Percentiles rank a stretch among this genome's conserved stretches.
phyloP scores from a whole-genome alignment of 2,113 vertebrate genomes.

The Pardalotus punctatus region DNA sequence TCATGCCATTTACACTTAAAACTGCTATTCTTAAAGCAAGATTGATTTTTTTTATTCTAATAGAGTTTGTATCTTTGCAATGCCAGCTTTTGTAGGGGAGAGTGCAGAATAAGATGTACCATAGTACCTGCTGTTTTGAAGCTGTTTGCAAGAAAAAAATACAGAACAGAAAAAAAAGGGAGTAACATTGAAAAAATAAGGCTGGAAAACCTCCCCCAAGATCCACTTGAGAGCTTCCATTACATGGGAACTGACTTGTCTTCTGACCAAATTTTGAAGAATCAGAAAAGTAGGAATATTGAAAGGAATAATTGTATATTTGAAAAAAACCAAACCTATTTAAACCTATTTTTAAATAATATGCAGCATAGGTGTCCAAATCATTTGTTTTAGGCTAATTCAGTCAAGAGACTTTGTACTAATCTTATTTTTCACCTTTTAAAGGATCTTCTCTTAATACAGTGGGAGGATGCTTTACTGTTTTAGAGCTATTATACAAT shows the following conservation, averaged over 20 bases:
- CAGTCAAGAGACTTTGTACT: not conserved
- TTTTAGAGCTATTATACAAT: not conserved
- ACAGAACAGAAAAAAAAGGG: rapidly evolving
- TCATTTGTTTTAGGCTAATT: not conserved
- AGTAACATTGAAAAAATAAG: not conserved
- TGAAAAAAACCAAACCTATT: not conserved
- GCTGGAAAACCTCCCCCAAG: not conserved
- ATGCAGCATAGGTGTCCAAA: not conserved
- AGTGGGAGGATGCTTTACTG: not conserved
- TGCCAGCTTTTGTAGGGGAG: not conserved
- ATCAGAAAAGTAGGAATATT: not conserved
- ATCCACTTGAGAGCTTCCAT: not conserved
- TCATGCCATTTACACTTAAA: not conserved
- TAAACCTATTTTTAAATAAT: not conserved
- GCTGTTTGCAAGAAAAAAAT: not conserved
- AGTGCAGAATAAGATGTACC: not conserved
- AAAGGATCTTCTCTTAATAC: conserved; percentile 33
- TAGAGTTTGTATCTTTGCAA: not conserved
- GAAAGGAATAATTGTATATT: not conserved
- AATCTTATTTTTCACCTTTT: conserved; percentile 19
- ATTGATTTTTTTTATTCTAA: not conserved
- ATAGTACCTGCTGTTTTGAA: not conserved
- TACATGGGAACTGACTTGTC: not conserved
- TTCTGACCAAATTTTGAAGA: not conserved
- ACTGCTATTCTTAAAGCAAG: not conserved